These are phyloP conservation scores for Prunella strophiata DNA, from an alignment of 2,797 vertebrate species.

Conservation along the genomic window DNA sequence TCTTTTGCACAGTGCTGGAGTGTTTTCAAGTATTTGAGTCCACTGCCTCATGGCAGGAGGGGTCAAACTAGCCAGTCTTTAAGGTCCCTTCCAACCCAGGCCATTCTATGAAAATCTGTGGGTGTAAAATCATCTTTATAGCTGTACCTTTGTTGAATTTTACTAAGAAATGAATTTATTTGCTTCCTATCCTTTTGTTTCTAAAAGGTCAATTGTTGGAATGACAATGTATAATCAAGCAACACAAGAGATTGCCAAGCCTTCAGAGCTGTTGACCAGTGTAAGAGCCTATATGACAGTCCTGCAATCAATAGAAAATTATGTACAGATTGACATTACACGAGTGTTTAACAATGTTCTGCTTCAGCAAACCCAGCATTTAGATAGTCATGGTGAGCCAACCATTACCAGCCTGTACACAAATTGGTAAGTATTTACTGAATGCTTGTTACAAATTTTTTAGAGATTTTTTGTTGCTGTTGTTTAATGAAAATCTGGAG, in stretches of 20 bases:
- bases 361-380: constrained; percentile 98
- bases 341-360: constrained; percentile 99
- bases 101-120: neutral
- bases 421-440: constrained; percentile 86
- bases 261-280: constrained; percentile 95
- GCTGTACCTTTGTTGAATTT: neutral
- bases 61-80: neutral
- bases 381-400: constrained; percentile 98
- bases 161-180: neutral
- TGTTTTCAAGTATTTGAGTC: neutral
- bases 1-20: neutral
- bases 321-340: constrained; percentile 98
- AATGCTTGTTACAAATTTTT: neutral
- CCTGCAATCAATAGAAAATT: constrained; percentile 98
- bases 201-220: constrained; percentile 87
- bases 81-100: neutral
- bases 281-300: constrained; percentile 99
- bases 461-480: neutral
- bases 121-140: neutral
- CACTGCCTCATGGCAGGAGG: neutral
- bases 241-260: constrained; percentile 98
- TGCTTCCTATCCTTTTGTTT: neutral
- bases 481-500: neutral
- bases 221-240: constrained; percentile 99
- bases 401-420: constrained; percentile 99